Conservation (phyloP, 2,113 vertebrate genomes). For the Caretta caretta region DNA sequence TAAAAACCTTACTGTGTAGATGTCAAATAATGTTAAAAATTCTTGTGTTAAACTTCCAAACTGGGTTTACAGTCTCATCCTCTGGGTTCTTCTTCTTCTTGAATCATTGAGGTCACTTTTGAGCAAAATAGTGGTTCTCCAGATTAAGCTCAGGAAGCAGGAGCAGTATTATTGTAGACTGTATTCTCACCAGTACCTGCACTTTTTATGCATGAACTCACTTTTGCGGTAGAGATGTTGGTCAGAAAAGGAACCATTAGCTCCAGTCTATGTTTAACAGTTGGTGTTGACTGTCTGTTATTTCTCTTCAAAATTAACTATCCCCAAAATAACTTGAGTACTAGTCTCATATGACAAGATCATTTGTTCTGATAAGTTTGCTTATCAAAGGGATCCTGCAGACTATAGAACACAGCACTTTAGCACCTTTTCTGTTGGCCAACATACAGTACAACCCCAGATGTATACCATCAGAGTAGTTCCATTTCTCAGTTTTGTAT, state of each 20-base stretch:
- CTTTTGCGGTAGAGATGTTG: not conserved
- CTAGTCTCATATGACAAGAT: not conserved
- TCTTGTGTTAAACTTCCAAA: not conserved
- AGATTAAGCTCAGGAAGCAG: not conserved
- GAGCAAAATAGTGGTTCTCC: not conserved
- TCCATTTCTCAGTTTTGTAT: not conserved
- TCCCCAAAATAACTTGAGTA: not conserved
- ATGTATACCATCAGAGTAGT: not conserved
- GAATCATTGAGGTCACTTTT: not conserved
- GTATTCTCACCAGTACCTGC: not conserved
- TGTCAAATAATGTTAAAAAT: not conserved
- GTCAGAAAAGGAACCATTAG: not conserved
- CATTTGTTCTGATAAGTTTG: not conserved
- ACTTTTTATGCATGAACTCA: not conserved
- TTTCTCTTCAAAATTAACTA: not conserved
- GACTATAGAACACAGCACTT: not conserved
- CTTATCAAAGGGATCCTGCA: not conserved
- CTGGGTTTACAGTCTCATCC: not conserved
- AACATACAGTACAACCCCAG: not conserved
- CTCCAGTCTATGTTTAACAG: not conserved
- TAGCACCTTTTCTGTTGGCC: not conserved
- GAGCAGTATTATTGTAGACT: not conserved
- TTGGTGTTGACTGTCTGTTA: not conserved
- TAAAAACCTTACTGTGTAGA: not conserved
- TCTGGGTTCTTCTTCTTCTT: not conserved